A percentile compares a stretch with the other conserved stretches of the same genome.
These are phyloP conservation scores for Pogoniulus pusillus DNA, from an alignment of 2,797 vertebrate genomes.

Conservation along the genomic window DNA sequence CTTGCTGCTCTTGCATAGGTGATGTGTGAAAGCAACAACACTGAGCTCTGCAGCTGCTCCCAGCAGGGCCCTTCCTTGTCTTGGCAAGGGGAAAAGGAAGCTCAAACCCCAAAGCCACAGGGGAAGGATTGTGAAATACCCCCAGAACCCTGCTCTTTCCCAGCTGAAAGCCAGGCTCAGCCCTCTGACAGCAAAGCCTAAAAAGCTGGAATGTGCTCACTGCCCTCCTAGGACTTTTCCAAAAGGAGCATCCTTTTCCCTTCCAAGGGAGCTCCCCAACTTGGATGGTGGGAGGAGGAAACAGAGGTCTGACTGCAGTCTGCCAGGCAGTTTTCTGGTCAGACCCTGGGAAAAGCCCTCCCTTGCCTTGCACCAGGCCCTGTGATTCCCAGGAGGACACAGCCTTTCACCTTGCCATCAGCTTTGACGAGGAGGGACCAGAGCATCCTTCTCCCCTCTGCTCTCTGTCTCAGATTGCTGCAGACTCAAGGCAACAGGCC, in stretches of 20 bases:
- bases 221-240: not conserved
- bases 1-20: constrained; percentile 42
- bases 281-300: not conserved
- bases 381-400: not conserved
- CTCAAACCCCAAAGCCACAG: not conserved
- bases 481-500: not conserved
- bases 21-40: not conserved
- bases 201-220: not conserved
- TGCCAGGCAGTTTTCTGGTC: not conserved
- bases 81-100: not conserved
- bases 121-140: not conserved
- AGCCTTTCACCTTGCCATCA: not conserved
- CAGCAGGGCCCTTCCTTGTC: not conserved
- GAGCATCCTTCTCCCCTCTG: not conserved
- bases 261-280: not conserved
- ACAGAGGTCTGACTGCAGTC: not conserved
- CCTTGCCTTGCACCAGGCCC: not conserved
- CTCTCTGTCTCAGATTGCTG: not conserved
- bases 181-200: not conserved
- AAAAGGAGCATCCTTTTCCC: not conserved
- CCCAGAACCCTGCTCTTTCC: not conserved
- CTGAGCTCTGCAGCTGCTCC: not conserved
- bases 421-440: not conserved
- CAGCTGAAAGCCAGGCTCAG: not conserved
- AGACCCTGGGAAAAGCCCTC: not conserved